Evolutionary conservation across 2,113 vertebrate species (phyloP).

Genomic region (Gila orcuttii): DNA sequence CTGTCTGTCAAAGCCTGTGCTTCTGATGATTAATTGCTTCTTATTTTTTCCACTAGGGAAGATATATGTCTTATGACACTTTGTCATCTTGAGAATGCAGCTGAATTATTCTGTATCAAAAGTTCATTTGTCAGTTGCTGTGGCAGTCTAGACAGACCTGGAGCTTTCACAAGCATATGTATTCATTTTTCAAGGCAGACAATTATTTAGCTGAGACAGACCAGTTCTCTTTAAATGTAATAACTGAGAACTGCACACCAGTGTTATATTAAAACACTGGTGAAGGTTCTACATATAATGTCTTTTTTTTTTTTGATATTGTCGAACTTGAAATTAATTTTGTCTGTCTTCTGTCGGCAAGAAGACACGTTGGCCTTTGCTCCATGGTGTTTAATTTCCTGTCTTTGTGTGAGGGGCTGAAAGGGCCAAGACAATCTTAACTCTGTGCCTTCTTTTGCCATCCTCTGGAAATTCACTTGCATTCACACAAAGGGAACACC

Average conservation of each 20-base stretch:
- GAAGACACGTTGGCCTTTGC: constrained; percentile 37
- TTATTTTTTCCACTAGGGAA: not conserved
- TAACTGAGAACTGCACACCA: too few species aligned
- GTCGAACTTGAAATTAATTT: constrained; percentile 24
- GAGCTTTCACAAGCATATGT: constrained; percentile 29
- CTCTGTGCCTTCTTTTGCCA: not conserved
- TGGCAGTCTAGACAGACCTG: constrained; percentile 17
- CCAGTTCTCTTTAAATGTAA: constrained; percentile 9
- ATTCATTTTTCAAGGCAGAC: constrained; percentile 1
- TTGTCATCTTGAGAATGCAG: constrained; percentile 15
- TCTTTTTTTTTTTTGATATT: not conserved
- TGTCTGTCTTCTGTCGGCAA: constrained; percentile 13
- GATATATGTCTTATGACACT: not conserved
- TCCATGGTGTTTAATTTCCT: constrained; percentile 41
- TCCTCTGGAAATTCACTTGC: not conserved
- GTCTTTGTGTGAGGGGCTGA: constrained; percentile 1
- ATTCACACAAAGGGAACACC: too few species aligned
- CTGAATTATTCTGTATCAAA: constrained; percentile 28
- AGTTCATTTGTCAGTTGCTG: constrained; percentile 13
- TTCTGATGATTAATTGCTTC: constrained; percentile 23
- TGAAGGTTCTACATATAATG: constrained; percentile 23
- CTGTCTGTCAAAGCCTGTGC: constrained; percentile 15
- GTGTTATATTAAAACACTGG: constrained; percentile 26
- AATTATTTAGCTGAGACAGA: constrained; percentile 34
- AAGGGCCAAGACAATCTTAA: constrained; percentile 10